Base-by-base conservation (phyloP, 2,797 vertebrate species). In the Heterohyrax brucei region DNA sequence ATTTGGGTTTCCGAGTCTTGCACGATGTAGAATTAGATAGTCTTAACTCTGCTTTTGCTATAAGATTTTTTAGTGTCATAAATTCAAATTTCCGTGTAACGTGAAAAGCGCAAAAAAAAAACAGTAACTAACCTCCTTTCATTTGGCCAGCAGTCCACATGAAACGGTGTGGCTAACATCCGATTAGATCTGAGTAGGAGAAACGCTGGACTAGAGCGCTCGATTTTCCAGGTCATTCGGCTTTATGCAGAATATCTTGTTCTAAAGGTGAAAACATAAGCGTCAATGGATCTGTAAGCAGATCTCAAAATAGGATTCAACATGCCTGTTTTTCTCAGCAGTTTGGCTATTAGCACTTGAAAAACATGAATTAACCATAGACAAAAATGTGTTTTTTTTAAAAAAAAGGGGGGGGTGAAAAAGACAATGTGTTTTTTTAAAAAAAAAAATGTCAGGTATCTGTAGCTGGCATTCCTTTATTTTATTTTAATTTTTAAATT, bases 61-160 rank as follows among this genome's bases (percentile, higher is more conserved):
- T 19, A 62, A 1, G 39, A 56, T 30, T 10, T 33, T 33, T 83
- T 73, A 78, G 19, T 73, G 33, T 83, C 24, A 66, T 44, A 4
- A 56, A 44, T 64, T 96, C 46, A 95, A 82, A 39, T 87, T 87
- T 48, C 10, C 61, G 59, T 59, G 39, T 46, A 16, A 48, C 30
- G 14, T 14, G 18, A 70, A 84, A 78, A 89, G 12, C 70, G 33
- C 66, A 64, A 12, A 70, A 84, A 70, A 84, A 9, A 59, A 56
- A 46, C 46, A 66, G 78, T 93, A 77, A 3, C 14, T 28, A 33
- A 39, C 22, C 56, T 86, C 72, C 33, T 85, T 83, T 72, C 18
- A 77, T 7, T 87, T 91, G 70, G n/a, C 8, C 21, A 28, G 28
- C n/a, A 33, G 82, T 14, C 62, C 7, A 16, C 64, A 59, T n/a